Evolutionary conservation across 2,888 invertebrate species (phyloP), one percentile per base, ranked within the genome.

Genomic region (Acronicta alni): DNA sequence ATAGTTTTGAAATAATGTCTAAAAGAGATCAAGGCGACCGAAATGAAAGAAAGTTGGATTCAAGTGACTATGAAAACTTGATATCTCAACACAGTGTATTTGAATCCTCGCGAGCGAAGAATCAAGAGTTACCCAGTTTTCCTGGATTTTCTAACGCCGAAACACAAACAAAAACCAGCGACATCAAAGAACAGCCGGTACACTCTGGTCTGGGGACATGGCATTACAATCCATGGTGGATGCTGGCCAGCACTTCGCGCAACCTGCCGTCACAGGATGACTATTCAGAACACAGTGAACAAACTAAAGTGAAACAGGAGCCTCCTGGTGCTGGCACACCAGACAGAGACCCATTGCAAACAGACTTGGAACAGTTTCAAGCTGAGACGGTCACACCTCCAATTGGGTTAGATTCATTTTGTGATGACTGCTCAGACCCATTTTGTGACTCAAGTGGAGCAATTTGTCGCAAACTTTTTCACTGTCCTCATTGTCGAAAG

Each of bases 211-310:
- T 94, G 47, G 92, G 93, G 35, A 84, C 94, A 56, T 94, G 94
- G 94, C 94, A 94, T 69, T 94, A 94, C 72, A 94, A 94, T 60
- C 94, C 94, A 23, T 94, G 94, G 94, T 94, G 94, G 94, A 94
- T 94, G 94, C 85, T 94, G 30, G 94, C 94, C 17, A 89, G 94
- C 67, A 94, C 94, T 3, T 94, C 94, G 9, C 86, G 94, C 44
- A 91, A 87, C 79, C 85, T 91, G 51, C 91, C 92, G 3, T 89
- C 92, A 1, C 94, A 94, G 67, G 92, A 93, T 67, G 93, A 94
- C 60, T 94, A 87, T 75, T 88, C 91, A 20, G 94, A 94, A 73
- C 86, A 85, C 62, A 89, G 86, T 83, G 93, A 94, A 46, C 89
- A 92, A 75, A 78, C 90, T 26, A 94, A 93, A 84, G 89, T 94